phyloP scores from a whole-genome alignment of 1,140 invertebrate species.

The Oncopodura yosiiana region DNA sequence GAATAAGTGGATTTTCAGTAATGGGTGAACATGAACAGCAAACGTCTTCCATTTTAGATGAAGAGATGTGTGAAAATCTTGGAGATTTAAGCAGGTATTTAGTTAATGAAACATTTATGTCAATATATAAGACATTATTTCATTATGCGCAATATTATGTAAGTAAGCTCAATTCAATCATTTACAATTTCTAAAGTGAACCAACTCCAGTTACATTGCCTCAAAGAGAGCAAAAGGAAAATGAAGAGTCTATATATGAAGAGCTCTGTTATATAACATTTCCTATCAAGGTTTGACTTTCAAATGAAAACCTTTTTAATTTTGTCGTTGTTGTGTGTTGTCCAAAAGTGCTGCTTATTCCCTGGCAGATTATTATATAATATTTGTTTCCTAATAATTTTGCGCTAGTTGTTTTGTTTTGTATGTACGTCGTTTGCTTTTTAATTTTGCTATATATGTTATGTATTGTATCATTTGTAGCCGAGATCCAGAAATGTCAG shows the following conservation, averaged over 20 bases:
- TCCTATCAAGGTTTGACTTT: constrained; percentile 34
- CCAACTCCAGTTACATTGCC: constrained; percentile 22
- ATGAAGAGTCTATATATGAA: constrained; percentile 74
- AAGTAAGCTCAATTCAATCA: neutral
- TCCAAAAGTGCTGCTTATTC: constrained; percentile 4
- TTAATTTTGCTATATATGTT: neutral
- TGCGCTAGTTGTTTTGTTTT: neutral
- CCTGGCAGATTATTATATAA: constrained; percentile 1
- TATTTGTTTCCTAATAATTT: neutral
- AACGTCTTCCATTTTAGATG: constrained; percentile 38
- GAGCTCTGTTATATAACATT: constrained; percentile 77
- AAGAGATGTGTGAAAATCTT: constrained; percentile 47
- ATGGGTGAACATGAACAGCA: constrained; percentile 33
- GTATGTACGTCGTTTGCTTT: neutral
- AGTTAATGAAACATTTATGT: neutral
- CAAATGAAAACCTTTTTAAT: neutral
- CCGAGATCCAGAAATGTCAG: neutral
- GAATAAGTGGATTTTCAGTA: constrained; percentile 45
- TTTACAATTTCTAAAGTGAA: constrained; percentile 19
- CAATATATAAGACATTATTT: neutral
- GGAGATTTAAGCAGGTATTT: constrained; percentile 45
- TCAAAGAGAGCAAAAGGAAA: constrained; percentile 42
- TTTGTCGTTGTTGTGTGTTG: constrained; percentile 12
- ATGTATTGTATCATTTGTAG: neutral
- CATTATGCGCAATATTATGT: neutral